Percentiles rank a stretch among this genome's conserved stretches.
These are phyloP conservation scores for Epinephelus coioides DNA, from an alignment of 2,797 vertebrate species.

Conservation along the genomic window DNA sequence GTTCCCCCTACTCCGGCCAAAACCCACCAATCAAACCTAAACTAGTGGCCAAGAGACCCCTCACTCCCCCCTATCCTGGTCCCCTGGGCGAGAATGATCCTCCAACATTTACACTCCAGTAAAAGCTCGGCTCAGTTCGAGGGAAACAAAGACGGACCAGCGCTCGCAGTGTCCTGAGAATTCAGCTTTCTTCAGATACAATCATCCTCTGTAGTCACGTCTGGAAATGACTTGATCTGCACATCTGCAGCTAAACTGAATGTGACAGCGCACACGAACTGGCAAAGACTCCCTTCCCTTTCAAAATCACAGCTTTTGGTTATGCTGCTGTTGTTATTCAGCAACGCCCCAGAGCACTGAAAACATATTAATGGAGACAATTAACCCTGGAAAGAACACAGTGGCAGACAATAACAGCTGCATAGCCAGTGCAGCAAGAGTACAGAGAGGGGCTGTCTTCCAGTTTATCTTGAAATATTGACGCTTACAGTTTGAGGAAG, in stretches of 20 bases:
- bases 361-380: slow-evolving; percentile 71
- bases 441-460: slow-evolving; percentile 25
- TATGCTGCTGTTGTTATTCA: slow-evolving; percentile 53
- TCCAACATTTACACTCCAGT: slow-evolving; percentile 69
- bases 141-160: slow-evolving; percentile 61
- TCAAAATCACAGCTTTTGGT: slow-evolving; percentile 54
- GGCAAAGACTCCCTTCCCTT: slow-evolving; percentile 40
- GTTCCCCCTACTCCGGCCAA: slow-evolving; percentile 80
- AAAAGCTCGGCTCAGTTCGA: slow-evolving; percentile 55
- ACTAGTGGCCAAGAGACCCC: slow-evolving; percentile 79
- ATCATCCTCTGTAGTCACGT: slow-evolving; percentile 51
- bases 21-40: slow-evolving; percentile 82
- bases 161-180: slow-evolving; percentile 42
- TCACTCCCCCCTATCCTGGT: slow-evolving; percentile 32
- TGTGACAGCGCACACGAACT: slow-evolving; percentile 55
- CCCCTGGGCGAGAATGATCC: slow-evolving; percentile 58
- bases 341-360: slow-evolving; percentile 50
- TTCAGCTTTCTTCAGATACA: slow-evolving; percentile 60
- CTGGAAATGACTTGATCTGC: slow-evolving; percentile 64
- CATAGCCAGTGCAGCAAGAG: slow-evolving; percentile 38
- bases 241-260: slow-evolving; percentile 68
- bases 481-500: slow-evolving; percentile 74
- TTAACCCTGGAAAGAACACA: slow-evolving; percentile 61
- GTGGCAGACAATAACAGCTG: slow-evolving; percentile 60
- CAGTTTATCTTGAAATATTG: slow-evolving; percentile 72